Evolutionary conservation across 2,113 vertebrate species (phyloP).

Genomic region (Channa argus): DNA sequence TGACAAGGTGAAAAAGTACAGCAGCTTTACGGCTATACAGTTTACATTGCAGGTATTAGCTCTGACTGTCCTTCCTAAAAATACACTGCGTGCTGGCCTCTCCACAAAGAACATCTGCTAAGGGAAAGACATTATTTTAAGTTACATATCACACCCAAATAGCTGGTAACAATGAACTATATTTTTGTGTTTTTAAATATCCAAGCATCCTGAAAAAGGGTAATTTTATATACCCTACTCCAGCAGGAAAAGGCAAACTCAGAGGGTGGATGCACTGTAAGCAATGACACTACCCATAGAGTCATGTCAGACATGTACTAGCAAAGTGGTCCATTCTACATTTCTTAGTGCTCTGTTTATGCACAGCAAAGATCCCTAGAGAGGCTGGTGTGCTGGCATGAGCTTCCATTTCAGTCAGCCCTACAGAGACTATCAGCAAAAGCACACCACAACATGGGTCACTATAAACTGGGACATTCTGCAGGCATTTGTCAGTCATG

Average conservation of each 20-base stretch:
- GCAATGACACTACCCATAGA: slow-evolving; percentile 29
- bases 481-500: slow-evolving; percentile 5
- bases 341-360: slow-evolving; percentile 17
- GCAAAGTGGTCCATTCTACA: background rate
- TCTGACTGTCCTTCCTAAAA: slow-evolving; percentile 10
- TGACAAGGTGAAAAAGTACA: background rate
- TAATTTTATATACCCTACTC: slow-evolving; percentile 26
- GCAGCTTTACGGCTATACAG: background rate
- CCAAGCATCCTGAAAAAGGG: slow-evolving; percentile 28
- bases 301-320: slow-evolving; percentile 20
- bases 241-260: slow-evolving; percentile 30
- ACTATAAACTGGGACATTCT: slow-evolving; percentile 19
- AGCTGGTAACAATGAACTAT: slow-evolving; percentile 16
- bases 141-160: slow-evolving; percentile 25
- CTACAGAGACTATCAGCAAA: slow-evolving; percentile 13
- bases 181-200: slow-evolving; percentile 22
- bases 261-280: slow-evolving; percentile 33
- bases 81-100: background rate
- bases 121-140: slow-evolving; percentile 15
- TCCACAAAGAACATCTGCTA: slow-evolving; percentile 1
- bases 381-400: slow-evolving; percentile 38
- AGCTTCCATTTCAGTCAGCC: slow-evolving; percentile 38
- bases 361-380: slow-evolving; percentile 28
- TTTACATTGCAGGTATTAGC: background rate
- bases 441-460: slow-evolving; percentile 22